These are phyloP conservation scores for Zeuzera pyrina DNA, from an alignment of 2,888 invertebrate genomes.

Conservation along the genomic window DNA sequence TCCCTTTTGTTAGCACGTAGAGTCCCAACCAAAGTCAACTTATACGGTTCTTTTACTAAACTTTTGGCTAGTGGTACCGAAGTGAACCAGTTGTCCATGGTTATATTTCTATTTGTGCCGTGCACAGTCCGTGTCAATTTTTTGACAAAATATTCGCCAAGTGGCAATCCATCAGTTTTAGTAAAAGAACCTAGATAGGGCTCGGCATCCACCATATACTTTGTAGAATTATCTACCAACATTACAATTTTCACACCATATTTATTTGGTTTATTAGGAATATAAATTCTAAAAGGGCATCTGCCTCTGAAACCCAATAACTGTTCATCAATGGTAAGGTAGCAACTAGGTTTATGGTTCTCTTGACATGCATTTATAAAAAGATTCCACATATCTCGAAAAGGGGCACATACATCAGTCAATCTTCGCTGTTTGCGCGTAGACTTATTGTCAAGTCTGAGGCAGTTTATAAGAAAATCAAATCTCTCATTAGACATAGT, in stretches of 20 bases:
- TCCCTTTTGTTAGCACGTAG: too few species aligned
- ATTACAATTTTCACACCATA: constrained; percentile 32
- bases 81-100: constrained; percentile 9
- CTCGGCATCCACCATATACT: constrained; percentile 27
- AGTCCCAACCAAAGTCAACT: constrained; percentile 1
- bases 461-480: constrained; percentile 4
- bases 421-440: constrained; percentile 2
- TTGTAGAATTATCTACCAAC: constrained; percentile 28
- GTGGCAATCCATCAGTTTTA: constrained; percentile 5
- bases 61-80: constrained; percentile 5
- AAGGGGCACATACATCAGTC: constrained; percentile 3
- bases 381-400: constrained; percentile 3
- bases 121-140: constrained; percentile 6
- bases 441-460: constrained; percentile 2
- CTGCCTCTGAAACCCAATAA: constrained; percentile 14
- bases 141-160: constrained; percentile 8
- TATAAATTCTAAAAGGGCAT: constrained; percentile 14
- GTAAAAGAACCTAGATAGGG: constrained; percentile 20
- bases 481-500: constrained; percentile 4
- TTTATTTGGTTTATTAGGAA: constrained; percentile 13
- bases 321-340: constrained; percentile 14
- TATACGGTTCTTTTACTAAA: constrained; percentile 5
- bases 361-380: constrained; percentile 3
- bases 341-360: constrained; percentile 2
- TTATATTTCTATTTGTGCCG: constrained; percentile 8